Percentiles rank a stretch among this genome's conserved stretches.
These are phyloP conservation scores for Tupiocoris notatus DNA, from an alignment of 2,888 invertebrate genomes.

Conservation along the genomic window DNA sequence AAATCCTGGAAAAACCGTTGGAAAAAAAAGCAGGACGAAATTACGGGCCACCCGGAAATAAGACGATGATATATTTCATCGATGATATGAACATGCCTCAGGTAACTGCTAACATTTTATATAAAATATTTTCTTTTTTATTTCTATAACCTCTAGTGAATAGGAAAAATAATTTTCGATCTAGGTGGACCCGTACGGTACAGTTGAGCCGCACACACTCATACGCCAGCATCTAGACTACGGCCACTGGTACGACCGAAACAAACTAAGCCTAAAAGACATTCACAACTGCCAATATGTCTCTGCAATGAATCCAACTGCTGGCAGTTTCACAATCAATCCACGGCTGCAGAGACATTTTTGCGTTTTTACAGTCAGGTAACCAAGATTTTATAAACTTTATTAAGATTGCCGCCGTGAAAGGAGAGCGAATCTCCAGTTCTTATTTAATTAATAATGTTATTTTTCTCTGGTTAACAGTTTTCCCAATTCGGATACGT, in stretches of 20 bases:
- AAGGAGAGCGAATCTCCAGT: too few relatives aligned
- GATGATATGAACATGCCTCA: conserved; percentile 99
- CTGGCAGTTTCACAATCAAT: conserved; percentile 95
- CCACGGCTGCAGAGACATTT: conserved; percentile 89
- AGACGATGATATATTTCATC: conserved; percentile 89
- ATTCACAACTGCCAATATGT: conserved; percentile 97
- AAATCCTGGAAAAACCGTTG: conserved; percentile 87
- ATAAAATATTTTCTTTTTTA: too few relatives aligned
- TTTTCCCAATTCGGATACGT: conserved; percentile 76
- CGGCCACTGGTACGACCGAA: conserved; percentile 91
- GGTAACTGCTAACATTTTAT: conserved; percentile 56
- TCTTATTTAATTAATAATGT: too few relatives aligned
- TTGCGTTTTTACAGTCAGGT: conserved; percentile 80
- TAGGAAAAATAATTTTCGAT: too few relatives aligned
- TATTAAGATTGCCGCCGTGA: too few relatives aligned
- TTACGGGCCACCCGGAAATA: conserved; percentile 93
- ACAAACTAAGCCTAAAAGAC: conserved; percentile 84
- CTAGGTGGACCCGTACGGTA: conserved; percentile 79
- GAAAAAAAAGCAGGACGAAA: conserved; percentile 96
- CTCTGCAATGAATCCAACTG: conserved; percentile 97
- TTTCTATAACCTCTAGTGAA: too few relatives aligned
- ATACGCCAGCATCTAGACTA: conserved; percentile 95
- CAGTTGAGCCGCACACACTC: conserved; percentile 93
- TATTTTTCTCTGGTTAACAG: conserved; percentile 52
- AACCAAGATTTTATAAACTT: too few relatives aligned